Percentiles rank a stretch among this genome's conserved stretches.
Evolutionary conservation across 2,888 invertebrate genomes (phyloP).

Genomic region (Caenorhabditis imperialis): DNA sequence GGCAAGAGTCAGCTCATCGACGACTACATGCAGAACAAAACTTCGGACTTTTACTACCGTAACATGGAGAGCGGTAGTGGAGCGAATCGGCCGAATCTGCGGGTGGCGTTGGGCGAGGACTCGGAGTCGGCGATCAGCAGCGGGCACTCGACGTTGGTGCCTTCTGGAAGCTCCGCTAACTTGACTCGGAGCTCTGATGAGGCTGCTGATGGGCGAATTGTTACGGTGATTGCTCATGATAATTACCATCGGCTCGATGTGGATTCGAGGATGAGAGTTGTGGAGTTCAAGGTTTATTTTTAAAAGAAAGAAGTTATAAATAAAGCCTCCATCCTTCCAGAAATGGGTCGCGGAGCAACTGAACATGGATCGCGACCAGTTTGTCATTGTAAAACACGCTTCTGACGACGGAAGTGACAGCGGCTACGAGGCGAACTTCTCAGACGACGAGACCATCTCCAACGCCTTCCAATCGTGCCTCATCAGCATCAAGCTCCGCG

Average conservation of each 20-base stretch:
- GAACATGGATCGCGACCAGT: conserved; percentile 50
- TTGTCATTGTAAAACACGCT: conserved; percentile 57
- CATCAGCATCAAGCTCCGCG: conserved; percentile 61
- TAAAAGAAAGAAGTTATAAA: too few relatives aligned
- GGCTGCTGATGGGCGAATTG: conserved; percentile 26
- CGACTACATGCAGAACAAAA: conserved; percentile 32
- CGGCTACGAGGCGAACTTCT: conserved; percentile 39
- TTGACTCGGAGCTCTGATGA: conserved; percentile 21
- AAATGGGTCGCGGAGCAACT: conserved; percentile 61
- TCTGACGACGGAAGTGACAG: conserved; percentile 30
- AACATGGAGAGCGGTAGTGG: conserved; percentile 11
- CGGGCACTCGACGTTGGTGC: conserved; percentile 48
- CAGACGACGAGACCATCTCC: conserved; percentile 38
- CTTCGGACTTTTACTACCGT: conserved; percentile 15
- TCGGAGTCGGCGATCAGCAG: conserved; percentile 29
- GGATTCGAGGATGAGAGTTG: conserved; percentile 55
- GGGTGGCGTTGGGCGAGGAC: conserved; percentile 23
- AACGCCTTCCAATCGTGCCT: conserved; percentile 43
- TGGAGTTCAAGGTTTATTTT: conserved; percentile 57
- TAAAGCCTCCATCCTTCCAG: too few relatives aligned
- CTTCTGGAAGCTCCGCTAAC: conserved; percentile 22
- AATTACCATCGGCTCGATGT: conserved; percentile 50
- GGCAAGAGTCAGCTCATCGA: conserved; percentile 17
- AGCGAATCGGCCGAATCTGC: too few relatives aligned
- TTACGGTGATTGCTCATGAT: conserved; percentile 12